phyloP scores from a whole-genome alignment of 2,888 invertebrate genomes.

The Craniophora ligustri region DNA sequence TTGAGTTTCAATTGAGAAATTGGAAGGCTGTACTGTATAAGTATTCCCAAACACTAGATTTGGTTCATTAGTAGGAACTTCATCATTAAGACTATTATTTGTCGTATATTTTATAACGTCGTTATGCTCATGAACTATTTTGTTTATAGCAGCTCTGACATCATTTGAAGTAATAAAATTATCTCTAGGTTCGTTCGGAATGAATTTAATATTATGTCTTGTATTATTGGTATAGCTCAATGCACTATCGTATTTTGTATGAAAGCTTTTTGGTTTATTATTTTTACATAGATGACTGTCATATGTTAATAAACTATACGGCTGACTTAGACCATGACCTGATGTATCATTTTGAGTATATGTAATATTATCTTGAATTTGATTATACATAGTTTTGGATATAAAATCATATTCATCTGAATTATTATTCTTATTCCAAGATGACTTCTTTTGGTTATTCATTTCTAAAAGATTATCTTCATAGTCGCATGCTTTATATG shows the following conservation, averaged over 20 bases:
- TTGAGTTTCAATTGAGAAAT: neutral
- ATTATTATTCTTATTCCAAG: neutral
- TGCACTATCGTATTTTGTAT: slow-evolving; percentile 7
- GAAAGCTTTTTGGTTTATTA: slow-evolving; percentile 8
- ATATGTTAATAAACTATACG: slow-evolving; percentile 57
- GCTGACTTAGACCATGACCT: neutral
- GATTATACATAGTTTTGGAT: slow-evolving; percentile 4
- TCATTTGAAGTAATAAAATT: slow-evolving; percentile 55
- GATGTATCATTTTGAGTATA: slow-evolving; percentile 9
- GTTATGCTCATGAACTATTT: neutral
- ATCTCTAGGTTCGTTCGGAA: slow-evolving; percentile 63
- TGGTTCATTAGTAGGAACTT: neutral
- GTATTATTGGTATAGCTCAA: neutral
- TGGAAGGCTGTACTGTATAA: slow-evolving; percentile 21
- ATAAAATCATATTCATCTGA: neutral
- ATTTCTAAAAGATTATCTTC: neutral
- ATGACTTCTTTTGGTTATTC: neutral
- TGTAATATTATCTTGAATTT: slow-evolving; percentile 1
- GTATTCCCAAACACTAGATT: slow-evolving; percentile 25
- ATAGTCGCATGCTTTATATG: neutral
- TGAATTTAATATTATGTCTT: slow-evolving; percentile 48
- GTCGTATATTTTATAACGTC: neutral
- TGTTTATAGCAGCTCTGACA: slow-evolving; percentile 8
- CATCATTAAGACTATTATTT: neutral
- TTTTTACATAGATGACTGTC: slow-evolving; percentile 65